phyloP scores from a whole-genome alignment of 2,888 invertebrate genomes.

The Macropis europaea region DNA sequence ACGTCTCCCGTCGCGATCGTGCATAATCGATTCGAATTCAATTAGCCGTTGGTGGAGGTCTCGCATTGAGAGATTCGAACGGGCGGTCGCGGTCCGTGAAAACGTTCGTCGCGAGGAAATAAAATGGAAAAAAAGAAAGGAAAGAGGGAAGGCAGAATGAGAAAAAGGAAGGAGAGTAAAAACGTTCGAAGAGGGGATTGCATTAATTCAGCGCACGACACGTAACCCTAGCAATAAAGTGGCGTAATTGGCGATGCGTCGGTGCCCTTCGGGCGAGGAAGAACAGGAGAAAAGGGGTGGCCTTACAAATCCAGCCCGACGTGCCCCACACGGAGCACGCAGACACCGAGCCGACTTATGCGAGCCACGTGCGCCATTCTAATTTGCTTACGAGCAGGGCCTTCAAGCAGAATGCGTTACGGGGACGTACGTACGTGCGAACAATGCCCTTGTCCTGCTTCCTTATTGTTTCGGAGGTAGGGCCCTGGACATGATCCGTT shows the following conservation, averaged over 20 bases:
- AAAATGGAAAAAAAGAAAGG: constrained; percentile 13
- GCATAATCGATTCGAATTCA: constrained; percentile 57
- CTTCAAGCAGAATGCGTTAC: constrained; percentile 64
- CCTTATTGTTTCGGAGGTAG: constrained; percentile 53
- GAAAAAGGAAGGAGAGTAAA: not conserved
- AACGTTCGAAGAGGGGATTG: constrained; percentile 49
- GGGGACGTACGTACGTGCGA: constrained; percentile 59
- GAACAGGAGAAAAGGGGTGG: constrained; percentile 51
- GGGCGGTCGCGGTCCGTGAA: constrained; percentile 13
- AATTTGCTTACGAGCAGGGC: constrained; percentile 74
- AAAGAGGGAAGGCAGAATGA: not conserved
- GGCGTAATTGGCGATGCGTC: constrained; percentile 74
- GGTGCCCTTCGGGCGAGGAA: constrained; percentile 60
- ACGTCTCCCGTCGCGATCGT: constrained; percentile 20
- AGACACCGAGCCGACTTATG: constrained; percentile 71
- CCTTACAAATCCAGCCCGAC: constrained; percentile 68
- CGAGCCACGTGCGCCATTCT: constrained; percentile 75
- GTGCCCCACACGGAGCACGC: constrained; percentile 57
- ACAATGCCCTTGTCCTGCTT: constrained; percentile 58
- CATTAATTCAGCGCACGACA: constrained; percentile 72
- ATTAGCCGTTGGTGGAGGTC: constrained; percentile 55
- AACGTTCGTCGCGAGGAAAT: constrained; percentile 21
- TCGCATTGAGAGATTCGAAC: constrained; percentile 48
- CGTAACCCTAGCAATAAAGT: constrained; percentile 75
- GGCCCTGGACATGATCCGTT: constrained; percentile 41